Conservation (phyloP, 2,888 invertebrate genomes). For the Leucania comma region DNA sequence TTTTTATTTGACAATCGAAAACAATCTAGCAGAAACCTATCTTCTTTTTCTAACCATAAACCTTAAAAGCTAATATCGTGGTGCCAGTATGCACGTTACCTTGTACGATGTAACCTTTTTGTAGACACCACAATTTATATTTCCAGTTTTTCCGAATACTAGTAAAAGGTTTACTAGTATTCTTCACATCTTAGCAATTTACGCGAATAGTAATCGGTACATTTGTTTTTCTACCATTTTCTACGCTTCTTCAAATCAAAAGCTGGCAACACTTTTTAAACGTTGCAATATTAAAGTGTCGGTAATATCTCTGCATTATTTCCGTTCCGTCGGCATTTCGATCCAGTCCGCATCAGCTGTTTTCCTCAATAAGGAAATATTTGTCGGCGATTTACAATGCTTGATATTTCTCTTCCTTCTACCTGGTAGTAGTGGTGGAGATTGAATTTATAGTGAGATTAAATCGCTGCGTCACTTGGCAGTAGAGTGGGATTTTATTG, state of each 20-base stretch:
- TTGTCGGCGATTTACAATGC: constrained; percentile 45
- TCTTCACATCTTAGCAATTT: neutral
- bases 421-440: constrained; percentile 6
- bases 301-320: constrained; percentile 37
- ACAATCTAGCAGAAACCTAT: too few species aligned
- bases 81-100: too few species aligned
- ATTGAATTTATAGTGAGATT: constrained; percentile 44
- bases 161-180: too few species aligned
- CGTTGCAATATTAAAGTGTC: constrained; percentile 38
- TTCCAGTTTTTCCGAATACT: too few species aligned
- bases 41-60: too few species aligned
- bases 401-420: constrained; percentile 55
- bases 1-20: too few species aligned
- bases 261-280: constrained; percentile 18
- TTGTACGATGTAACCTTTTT: too few species aligned
- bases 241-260: neutral
- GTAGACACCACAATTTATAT: too few species aligned
- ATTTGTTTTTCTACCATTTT: neutral
- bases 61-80: too few species aligned
- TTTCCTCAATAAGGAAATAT: constrained; percentile 64
- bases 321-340: constrained; percentile 56
- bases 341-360: constrained; percentile 57
- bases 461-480: constrained; percentile 21
- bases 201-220: too few species aligned
- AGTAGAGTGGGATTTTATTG: neutral